Evolutionary conservation across 2,888 invertebrate species (phyloP), one percentile per base, ranked within the genome.

Genomic region (Pedicia rivosa): DNA sequence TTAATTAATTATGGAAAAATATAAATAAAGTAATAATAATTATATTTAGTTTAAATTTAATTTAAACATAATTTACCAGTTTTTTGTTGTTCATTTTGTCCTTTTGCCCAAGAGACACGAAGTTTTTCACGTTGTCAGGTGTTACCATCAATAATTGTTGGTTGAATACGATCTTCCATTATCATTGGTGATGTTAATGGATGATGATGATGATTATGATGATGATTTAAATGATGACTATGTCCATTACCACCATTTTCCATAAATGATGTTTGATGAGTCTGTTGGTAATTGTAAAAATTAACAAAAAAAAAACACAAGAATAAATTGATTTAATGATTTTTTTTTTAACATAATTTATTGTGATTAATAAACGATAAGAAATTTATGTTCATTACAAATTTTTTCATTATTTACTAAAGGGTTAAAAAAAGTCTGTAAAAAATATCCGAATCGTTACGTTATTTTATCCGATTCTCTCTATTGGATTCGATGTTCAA

Each of bases 231-330:
- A 28, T 46, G 42, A 34, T 45, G 44, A 3, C 45, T 44, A 36
- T 47, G n/a, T n/a, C n/a, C n/a, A n/a, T n/a, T 45, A 16, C 47
- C 43, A 25, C 46, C 42, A 16, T 47, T 47, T 30, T 49, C 49
- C 34, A 47, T 44, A 31, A 49, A 49, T 32, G 47, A 46, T 30
- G 49, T 48, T 43, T 49, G 49, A 35, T 47, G 43, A 25, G 47
- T 48, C 48, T 49, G 19, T 15, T 17, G n/a, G 19, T 5, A 30
- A 30, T 5, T 30, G 8, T 7, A 8, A 29, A 10, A 29, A 15
- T 14, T 29, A 29, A 4, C 3, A 2, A 29, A 29, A 29, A 10
- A 6, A 10, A n/a, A 8, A n/a, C n/a, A 33, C n/a, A 10, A 19
- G 28, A 28, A 15, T 8, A 13, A 16, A 27, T 28, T 25, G 5